Evolutionary conservation across 2,797 vertebrate genomes (phyloP).

Genomic region (Microchirus variegatus): DNA sequence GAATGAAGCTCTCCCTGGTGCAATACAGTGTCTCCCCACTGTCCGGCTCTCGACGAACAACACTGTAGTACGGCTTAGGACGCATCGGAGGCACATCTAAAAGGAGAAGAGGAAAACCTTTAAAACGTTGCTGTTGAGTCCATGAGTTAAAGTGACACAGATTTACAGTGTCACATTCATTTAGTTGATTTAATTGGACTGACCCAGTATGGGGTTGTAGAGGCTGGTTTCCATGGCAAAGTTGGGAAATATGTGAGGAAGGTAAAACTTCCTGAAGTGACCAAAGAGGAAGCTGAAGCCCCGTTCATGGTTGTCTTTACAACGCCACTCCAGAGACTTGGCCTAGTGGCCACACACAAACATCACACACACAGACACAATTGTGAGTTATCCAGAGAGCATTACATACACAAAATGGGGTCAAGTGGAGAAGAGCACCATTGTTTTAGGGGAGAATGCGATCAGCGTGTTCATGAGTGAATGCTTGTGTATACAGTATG

Average conservation of each 20-base stretch:
- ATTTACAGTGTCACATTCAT: not conserved
- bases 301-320: constrained; percentile 97
- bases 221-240: constrained; percentile 96
- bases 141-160: not conserved
- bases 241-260: constrained; percentile 98
- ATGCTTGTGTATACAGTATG: constrained; percentile 19
- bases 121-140: not conserved
- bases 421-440: constrained; percentile 62
- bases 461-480: constrained; percentile 46
- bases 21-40: constrained; percentile 91
- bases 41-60: constrained; percentile 93
- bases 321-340: constrained; percentile 98
- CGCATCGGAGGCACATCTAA: constrained; percentile 94
- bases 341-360: constrained; percentile 80
- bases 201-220: constrained; percentile 95
- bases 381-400: constrained; percentile 42
- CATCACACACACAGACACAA: constrained; percentile 21
- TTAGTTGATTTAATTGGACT: constrained; percentile 42
- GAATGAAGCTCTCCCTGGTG: constrained; percentile 97
- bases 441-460: constrained; percentile 61
- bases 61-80: constrained; percentile 93
- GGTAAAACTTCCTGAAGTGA: constrained; percentile 98
- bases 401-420: constrained; percentile 37
- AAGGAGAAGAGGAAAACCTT: constrained; percentile 10
- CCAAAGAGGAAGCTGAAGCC: constrained; percentile 98